Conservation (phyloP, 1,140 invertebrate species). For the Lasioglossum albipes region DNA sequence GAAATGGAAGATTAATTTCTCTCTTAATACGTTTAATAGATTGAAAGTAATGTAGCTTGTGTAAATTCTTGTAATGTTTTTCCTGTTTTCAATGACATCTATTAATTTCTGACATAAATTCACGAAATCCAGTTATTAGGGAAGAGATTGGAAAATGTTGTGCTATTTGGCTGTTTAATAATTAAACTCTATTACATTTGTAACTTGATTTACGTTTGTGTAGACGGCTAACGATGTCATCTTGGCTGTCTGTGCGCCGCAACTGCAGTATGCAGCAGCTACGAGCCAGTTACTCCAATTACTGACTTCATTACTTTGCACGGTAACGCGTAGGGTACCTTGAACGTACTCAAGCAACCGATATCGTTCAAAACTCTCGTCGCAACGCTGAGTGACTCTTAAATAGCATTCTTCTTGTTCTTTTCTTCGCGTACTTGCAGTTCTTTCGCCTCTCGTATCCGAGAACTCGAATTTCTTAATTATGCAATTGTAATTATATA, state of each 20-base stretch:
- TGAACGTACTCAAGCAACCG: constrained; percentile 28
- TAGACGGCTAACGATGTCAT: neutral
- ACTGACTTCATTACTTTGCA: constrained; percentile 52
- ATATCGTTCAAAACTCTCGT: constrained; percentile 10
- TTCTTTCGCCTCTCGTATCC: neutral
- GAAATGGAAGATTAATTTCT: no score
- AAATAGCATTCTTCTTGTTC: neutral
- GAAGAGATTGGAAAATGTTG: neutral
- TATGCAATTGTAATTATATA: no score
- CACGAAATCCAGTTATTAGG: no score
- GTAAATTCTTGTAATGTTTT: no score
- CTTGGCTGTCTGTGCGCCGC: neutral
- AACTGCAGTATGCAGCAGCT: neutral
- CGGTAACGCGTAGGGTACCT: constrained; percentile 41
- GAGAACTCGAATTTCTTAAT: neutral
- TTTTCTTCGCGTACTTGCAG: no score
- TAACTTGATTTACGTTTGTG: neutral
- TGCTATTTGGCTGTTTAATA: neutral
- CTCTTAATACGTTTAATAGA: no score
- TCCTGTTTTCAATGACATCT: no score
- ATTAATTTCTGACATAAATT: no score
- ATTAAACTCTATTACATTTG: neutral
- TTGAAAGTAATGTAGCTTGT: no score
- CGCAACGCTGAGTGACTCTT: neutral
- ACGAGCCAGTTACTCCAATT: constrained; percentile 57